phyloP scores from a whole-genome alignment of 2,797 vertebrate species.

The Myotis daubentonii region DNA sequence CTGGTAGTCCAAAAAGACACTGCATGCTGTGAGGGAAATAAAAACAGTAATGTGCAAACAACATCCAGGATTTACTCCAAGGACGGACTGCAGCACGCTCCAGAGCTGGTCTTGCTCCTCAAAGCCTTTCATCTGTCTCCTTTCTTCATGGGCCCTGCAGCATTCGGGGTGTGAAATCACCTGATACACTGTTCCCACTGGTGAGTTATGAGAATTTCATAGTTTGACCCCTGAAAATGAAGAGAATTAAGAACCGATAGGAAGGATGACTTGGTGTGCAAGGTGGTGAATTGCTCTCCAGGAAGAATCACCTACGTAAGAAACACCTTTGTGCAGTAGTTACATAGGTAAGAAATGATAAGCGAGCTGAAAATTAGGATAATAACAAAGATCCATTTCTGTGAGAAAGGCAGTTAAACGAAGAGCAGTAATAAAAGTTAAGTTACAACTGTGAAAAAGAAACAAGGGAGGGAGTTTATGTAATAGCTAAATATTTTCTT shows the following conservation, averaged over 20 bases:
- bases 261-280: slow-evolving; percentile 27
- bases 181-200: slow-evolving; percentile 19
- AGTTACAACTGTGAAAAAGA: neutral
- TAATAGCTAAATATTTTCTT: neutral
- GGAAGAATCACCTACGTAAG: neutral
- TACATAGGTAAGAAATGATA: neutral
- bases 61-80: neutral
- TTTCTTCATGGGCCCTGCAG: neutral
- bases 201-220: slow-evolving; percentile 52
- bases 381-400: neutral
- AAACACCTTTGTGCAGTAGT: neutral
- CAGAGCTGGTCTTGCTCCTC: neutral
- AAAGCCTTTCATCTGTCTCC: neutral
- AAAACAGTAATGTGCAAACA: neutral
- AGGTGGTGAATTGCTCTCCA: neutral
- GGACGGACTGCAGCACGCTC: neutral
- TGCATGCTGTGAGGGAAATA: neutral
- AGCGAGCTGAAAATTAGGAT: neutral
- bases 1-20: neutral
- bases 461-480: neutral
- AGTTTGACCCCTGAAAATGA: slow-evolving; percentile 19
- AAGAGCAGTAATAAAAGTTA: neutral
- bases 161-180: neutral
- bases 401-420: neutral
- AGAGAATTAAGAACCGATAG: slow-evolving; percentile 13